Evolutionary conservation across 2,888 invertebrate genomes (phyloP).

Genomic region (Amphipyra berbera): DNA sequence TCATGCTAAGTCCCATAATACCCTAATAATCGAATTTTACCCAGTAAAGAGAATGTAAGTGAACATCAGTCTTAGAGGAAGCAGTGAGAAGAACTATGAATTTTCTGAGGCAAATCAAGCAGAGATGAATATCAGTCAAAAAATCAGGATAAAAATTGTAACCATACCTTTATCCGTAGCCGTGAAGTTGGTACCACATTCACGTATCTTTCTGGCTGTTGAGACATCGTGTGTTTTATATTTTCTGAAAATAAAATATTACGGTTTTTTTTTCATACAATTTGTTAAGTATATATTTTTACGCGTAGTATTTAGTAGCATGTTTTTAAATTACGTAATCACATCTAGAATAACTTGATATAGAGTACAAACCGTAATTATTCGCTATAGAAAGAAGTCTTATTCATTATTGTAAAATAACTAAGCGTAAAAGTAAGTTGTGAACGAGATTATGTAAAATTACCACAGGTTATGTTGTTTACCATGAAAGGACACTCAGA

Average conservation of each 20-base stretch:
- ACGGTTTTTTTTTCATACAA: too few species aligned
- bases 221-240: conserved; percentile 5
- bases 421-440: not conserved
- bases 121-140: too few species aligned
- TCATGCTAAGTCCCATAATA: too few species aligned
- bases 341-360: not conserved
- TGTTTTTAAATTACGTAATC: conserved; percentile 22
- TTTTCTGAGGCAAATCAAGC: too few species aligned
- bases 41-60: too few species aligned
- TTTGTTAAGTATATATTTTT: too few species aligned
- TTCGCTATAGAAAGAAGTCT: not conserved
- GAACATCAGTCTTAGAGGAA: too few species aligned
- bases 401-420: not conserved
- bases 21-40: too few species aligned
- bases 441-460: not conserved
- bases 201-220: conserved; percentile 62
- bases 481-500: conserved; percentile 3
- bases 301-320: too few species aligned
- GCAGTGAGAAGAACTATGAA: too few species aligned
- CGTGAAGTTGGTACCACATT: conserved; percentile 67
- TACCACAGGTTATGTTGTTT: conserved; percentile 22
- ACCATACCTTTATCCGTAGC: conserved; percentile 67
- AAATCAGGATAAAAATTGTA: not conserved
- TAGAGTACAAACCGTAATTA: not conserved
- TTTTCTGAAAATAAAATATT: conserved; percentile 15